Evolutionary conservation across 2,113 vertebrate species (phyloP), one percentile per base, ranked within the genome.

Genomic region (Polyodon spathula): DNA sequence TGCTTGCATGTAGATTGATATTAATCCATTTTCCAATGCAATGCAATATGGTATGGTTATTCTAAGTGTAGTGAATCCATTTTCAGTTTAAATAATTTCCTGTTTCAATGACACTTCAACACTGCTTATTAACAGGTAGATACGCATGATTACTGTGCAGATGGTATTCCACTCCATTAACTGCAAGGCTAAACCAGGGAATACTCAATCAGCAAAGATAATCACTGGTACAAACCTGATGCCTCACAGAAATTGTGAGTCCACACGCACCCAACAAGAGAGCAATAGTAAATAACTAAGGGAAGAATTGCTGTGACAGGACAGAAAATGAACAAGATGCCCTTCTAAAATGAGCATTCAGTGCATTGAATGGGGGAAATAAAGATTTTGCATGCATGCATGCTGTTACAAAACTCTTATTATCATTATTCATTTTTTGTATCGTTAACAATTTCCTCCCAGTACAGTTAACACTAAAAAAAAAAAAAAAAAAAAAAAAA

Each of bases 281-380:
- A 55, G 53, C 53, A 55, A 38, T 38, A 55, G 53, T 38, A 55
- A 55, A 55, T 55, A 55, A 55, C 53, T 55, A n/a, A 37, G 17
- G 53, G 53, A 9, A 55, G 27, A 55, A 55, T 55, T 55, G 37
- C 53, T 55, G 53, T 55, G 53, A 55, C 53, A 55, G 53, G 53
- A 55, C 37, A 3, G 37, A 55, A 55, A 3, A 55, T 55, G 53
- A 55, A 55, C 53, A 55, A 55, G 53, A 5, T 17, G n/a, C n/a
- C 53, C n/a, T 37, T 55, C 17, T 37, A 55, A 55, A 55, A 17
- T 55, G 53, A 55, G 53, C 53, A 55, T 37, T 55, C 53, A 55
- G 53, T 17, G 17, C 53, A 16, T 16, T 16, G 27, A 55, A 55
- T 55, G 53, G 27, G 53, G 17, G 17, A 55, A 17, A 55, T 55